These are phyloP conservation scores for Deilephila elpenor DNA, from an alignment of 2,888 invertebrate species.

Conservation along the genomic window DNA sequence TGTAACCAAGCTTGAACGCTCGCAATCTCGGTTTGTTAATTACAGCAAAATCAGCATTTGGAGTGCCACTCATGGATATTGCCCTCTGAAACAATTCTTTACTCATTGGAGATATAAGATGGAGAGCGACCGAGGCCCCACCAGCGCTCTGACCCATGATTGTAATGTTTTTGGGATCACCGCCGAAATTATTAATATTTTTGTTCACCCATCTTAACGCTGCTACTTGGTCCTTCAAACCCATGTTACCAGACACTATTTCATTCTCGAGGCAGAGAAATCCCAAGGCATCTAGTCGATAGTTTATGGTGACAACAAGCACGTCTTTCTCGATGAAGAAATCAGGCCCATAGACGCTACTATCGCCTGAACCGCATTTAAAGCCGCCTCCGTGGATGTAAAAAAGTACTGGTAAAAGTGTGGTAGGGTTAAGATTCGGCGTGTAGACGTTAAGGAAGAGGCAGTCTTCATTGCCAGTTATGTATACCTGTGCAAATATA, in stretches of 20 bases:
- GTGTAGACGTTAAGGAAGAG: slow-evolving; percentile 62
- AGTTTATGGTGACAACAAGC: slow-evolving; percentile 70
- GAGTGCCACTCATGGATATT: slow-evolving; percentile 49
- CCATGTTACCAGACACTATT: slow-evolving; percentile 83
- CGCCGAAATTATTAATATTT: slow-evolving; percentile 45
- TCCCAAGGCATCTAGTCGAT: slow-evolving; percentile 73
- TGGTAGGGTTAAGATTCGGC: slow-evolving; percentile 12
- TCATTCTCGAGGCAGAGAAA: slow-evolving; percentile 76
- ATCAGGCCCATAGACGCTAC: slow-evolving; percentile 50
- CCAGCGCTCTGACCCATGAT: slow-evolving; percentile 49
- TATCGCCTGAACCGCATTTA: slow-evolving; percentile 51
- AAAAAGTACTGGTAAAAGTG: slow-evolving; percentile 44
- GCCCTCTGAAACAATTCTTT: slow-evolving; percentile 49
- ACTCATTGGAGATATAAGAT: slow-evolving; percentile 52
- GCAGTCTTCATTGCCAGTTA: slow-evolving; percentile 54
- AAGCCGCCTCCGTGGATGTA: slow-evolving; percentile 57
- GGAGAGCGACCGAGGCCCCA: slow-evolving; percentile 37
- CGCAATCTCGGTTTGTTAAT: slow-evolving; percentile 45
- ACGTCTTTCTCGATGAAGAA: slow-evolving; percentile 39
- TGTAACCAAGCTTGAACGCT: slow-evolving; percentile 48
- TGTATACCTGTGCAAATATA: slow-evolving; percentile 31
- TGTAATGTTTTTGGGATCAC: slow-evolving; percentile 46
- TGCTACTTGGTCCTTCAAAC: slow-evolving; percentile 63
- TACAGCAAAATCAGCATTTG: slow-evolving; percentile 48
- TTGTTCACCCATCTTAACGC: slow-evolving; percentile 45